Base-by-base conservation (phyloP, 2,113 vertebrate species). In the Sakesphorus luctuosus region DNA sequence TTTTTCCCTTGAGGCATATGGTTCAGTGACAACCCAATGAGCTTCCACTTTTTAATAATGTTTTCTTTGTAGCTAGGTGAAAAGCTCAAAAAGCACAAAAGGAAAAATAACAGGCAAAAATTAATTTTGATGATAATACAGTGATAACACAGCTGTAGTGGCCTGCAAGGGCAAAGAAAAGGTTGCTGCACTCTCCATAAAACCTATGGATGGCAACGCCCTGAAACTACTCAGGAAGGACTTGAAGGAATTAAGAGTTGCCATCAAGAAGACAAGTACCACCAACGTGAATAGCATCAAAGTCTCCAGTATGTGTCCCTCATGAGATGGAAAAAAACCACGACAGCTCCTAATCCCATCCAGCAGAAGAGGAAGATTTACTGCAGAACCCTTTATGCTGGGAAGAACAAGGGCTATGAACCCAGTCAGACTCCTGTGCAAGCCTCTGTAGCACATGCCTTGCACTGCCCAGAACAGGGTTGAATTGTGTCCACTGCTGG, bases 301-400 rank as follows among this genome's bases (percentile, higher is more conserved):
- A 44, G 33, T 21, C 24, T 73, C 7, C 8, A 31, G 4, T 9
- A 38, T 1, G 3, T 9, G 7, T 17, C 31, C 28, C 18, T 46
- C 3, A 3, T 5, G 5, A 1, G 1, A 47, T 12, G 0, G 1
- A 53, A 67, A 78, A 43, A 44, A 33, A 18, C 2, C 2, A 1
- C 2, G 2, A 9, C n/a, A 77, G 25, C 24, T 74, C 36, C 46
- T 73, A 25, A 44, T 4, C 2, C 16, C 8, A 61, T 3, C 13
- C 35, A 69, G 40, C 26, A 77, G 10, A 82, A 44, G 7, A n/a
- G 10, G 68, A 10, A 63, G 2, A 56, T 65, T 81, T 35, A 66
- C 36, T 63, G 33, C 56, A 89, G 25, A 78, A 66, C 52, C 24
- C 29, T 55, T n/a, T 19, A 3, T 6, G 3, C 8, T 7, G 12